Conservation (phyloP, 2,888 invertebrate genomes). For the Cosmorhoe ocellata region DNA sequence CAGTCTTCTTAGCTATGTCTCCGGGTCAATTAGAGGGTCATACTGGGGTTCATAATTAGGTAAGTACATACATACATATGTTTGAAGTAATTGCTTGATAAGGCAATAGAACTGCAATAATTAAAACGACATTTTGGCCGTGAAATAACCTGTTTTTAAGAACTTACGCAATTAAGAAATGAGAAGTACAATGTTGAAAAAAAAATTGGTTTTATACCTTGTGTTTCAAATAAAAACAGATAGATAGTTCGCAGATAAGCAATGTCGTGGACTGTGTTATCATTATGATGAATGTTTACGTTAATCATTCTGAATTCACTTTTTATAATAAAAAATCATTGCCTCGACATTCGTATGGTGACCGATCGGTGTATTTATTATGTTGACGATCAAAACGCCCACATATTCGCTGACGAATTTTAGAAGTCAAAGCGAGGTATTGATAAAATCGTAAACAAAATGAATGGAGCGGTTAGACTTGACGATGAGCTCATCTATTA, state of each 20-base stretch:
- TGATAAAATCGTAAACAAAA: constrained; percentile 35
- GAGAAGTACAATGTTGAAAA: constrained; percentile 1
- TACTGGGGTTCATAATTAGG: constrained; percentile 54
- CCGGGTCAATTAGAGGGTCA: constrained; percentile 69
- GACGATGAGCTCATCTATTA: constrained; percentile 57
- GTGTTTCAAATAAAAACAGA: constrained; percentile 32
- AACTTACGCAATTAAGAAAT: constrained; percentile 6
- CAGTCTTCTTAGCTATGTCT: constrained; percentile 42
- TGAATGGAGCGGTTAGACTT: constrained; percentile 34
- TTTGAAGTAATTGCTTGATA: constrained; percentile 41
- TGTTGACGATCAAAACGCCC: constrained; percentile 37
- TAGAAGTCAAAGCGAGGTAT: constrained; percentile 34
- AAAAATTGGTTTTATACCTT: constrained; percentile 7
- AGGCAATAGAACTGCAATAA: constrained; percentile 32
- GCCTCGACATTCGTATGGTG: constrained; percentile 14
- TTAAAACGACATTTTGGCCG: constrained; percentile 32
- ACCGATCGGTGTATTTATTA: constrained; percentile 36
- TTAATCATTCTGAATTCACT: constrained; percentile 45
- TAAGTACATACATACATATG: too few species aligned
- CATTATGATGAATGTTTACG: constrained; percentile 25
- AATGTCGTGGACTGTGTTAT: constrained; percentile 35
- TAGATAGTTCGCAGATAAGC: constrained; percentile 43
- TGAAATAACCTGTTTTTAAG: constrained; percentile 34
- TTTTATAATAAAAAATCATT: constrained; percentile 37
- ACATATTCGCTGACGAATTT: constrained; percentile 41